Base-by-base conservation (phyloP, 2,113 vertebrate species). In the Malurus alboscapulatus region DNA sequence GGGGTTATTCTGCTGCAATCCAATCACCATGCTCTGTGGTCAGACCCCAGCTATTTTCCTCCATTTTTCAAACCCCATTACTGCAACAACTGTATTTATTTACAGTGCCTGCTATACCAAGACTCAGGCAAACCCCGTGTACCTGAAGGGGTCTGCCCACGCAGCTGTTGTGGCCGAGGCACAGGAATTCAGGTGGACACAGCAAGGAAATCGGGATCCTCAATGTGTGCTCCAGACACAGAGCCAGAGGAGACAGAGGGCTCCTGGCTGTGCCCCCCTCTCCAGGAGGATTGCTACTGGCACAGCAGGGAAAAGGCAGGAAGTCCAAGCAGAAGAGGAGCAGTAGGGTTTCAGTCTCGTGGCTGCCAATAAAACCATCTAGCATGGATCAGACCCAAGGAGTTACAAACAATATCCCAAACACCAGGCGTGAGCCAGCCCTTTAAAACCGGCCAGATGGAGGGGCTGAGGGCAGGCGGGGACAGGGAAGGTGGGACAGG, bases 341-440 rank as follows among this genome's bases (percentile, higher is more conserved):
- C 75, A 83, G 42, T 53, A 29, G 74, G 84, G 58, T 76, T 94
- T 85, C 82, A 62, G 71, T 12, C 77, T 68, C 2, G 0, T 8
- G n/a, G 54, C 92, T 93, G 93, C 92, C 94, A 96, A 54, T 73
- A 93, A 85, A 94, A 80, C 78, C 67, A 90, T 82, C 78, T 26
- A 91, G 67, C 24, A 17, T 58, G 75, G 96, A 95, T 73, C 72
- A 86, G 85, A 80, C 93, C 62, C 92, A 87, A 29, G 2, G 17
- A 85, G 72, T 40, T 76, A 91, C 75, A 77, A 92, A 91, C 36
- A 85, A 20, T 47, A 65, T 58, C 87, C 54, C 50, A 24, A 91
- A 79, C 30, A 73, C 3, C 51, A 63, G 69, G 54, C 3, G 0
- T 0, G 9, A 90, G 87, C 54, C 87, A 95, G 92, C 83, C 50